A percentile compares a stretch with the other conserved stretches of the same genome.
These are phyloP conservation scores for Perizoma flavofasciatum DNA, from an alignment of 2,888 invertebrate genomes.

Conservation along the genomic window DNA sequence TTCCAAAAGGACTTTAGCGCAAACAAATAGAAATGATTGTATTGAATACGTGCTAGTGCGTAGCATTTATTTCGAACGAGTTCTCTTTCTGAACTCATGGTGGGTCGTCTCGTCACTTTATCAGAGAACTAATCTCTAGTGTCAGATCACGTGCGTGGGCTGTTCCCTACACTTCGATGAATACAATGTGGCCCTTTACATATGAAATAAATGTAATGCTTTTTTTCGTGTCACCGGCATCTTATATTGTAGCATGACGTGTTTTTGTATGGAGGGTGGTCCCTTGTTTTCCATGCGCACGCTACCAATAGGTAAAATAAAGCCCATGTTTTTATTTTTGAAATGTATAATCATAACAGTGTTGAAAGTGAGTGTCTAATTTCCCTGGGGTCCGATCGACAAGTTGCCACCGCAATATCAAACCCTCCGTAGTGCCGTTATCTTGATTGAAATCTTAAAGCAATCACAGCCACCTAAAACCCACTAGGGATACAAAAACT, in stretches of 20 bases:
- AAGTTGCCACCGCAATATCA: constrained; percentile 51
- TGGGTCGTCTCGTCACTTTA: constrained; percentile 71
- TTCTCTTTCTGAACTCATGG: constrained; percentile 51
- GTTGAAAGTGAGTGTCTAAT: constrained; percentile 43
- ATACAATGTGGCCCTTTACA: constrained; percentile 63
- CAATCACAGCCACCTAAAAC: constrained; percentile 49
- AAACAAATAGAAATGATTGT: background rate
- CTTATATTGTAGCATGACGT: constrained; percentile 22
- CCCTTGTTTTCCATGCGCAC: constrained; percentile 12
- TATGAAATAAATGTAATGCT: constrained; percentile 50
- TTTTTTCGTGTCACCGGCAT: constrained; percentile 23
- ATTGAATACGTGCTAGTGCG: background rate
- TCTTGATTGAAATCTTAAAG: constrained; percentile 69
- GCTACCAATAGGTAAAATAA: background rate
- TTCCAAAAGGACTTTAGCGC: constrained; percentile 5
- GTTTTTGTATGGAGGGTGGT: constrained; percentile 21
- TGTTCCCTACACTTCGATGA: constrained; percentile 50
- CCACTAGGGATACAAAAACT: constrained; percentile 24
- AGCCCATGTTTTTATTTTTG: background rate
- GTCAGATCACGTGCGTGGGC: constrained; percentile 74
- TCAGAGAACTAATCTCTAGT: constrained; percentile 71
- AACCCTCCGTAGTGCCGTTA: constrained; percentile 46
- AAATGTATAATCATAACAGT: constrained; percentile 23
- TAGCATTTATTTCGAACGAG: constrained; percentile 51
- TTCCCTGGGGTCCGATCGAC: constrained; percentile 62